A percentile compares a stretch with the other conserved stretches of the same genome.
Evolutionary conservation across 2,888 invertebrate genomes (phyloP).

Genomic region (Iselma pallidipennis): DNA sequence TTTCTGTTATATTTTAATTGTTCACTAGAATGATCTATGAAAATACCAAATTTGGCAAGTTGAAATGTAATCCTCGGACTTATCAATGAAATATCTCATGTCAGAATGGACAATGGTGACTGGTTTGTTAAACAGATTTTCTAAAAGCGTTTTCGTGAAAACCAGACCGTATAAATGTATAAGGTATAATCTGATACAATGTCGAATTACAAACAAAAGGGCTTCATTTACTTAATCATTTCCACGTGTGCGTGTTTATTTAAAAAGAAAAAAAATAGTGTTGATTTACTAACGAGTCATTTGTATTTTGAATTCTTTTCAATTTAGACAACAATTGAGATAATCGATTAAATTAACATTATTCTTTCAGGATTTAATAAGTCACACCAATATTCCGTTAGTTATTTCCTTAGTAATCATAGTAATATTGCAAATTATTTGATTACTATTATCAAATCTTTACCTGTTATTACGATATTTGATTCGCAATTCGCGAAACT

Average conservation of each 20-base stretch:
- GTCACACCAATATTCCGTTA: constrained; percentile 1
- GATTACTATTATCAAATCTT: background rate
- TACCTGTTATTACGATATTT: too few species aligned
- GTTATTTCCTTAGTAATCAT: background rate
- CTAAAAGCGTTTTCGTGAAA: background rate
- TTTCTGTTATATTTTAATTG: background rate
- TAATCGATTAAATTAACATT: background rate
- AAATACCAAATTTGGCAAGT: background rate
- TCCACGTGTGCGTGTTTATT: too few species aligned
- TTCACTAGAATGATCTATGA: background rate
- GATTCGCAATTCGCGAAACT: background rate
- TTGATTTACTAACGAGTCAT: background rate
- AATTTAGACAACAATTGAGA: background rate
- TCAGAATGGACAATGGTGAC: constrained; percentile 1
- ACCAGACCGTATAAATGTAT: background rate
- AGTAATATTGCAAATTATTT: background rate
- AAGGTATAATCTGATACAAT: background rate
- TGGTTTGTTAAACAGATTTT: constrained; percentile 1
- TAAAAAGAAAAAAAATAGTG: too few species aligned
- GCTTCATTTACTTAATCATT: background rate
- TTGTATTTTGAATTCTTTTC: too few species aligned
- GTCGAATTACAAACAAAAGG: background rate
- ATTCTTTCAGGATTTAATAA: background rate
- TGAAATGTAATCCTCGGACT: background rate
- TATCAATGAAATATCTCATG: background rate